Evolutionary conservation across 2,113 vertebrate genomes (phyloP).

Genomic region (Baryphthengus martii): DNA sequence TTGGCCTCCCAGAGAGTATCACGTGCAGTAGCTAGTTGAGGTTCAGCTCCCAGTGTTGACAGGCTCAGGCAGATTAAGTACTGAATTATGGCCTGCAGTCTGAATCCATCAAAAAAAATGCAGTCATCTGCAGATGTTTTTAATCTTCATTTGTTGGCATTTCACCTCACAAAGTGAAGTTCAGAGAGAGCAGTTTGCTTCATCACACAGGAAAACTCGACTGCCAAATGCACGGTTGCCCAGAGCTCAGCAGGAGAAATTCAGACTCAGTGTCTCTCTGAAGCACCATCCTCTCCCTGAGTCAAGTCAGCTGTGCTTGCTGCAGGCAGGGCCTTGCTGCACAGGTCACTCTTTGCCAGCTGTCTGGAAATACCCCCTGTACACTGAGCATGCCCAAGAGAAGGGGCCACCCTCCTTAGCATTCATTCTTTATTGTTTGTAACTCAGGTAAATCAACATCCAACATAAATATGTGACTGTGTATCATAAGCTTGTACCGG

Average conservation of each 20-base stretch:
- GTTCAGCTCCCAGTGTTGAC: background rate
- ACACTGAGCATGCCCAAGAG: rapidly evolving
- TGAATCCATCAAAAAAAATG: background rate
- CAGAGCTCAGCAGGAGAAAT: background rate
- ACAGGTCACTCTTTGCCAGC: background rate
- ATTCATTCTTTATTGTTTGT: background rate
- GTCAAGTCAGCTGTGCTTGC: rapidly evolving
- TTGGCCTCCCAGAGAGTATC: background rate
- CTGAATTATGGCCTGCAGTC: background rate
- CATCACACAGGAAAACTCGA: rapidly evolving
- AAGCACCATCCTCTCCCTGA: background rate
- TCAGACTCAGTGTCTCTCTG: rapidly evolving
- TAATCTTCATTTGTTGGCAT: background rate
- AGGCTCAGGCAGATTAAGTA: background rate
- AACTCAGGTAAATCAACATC: background rate
- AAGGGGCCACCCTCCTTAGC: background rate
- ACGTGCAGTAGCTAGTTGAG: background rate
- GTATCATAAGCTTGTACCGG: background rate
- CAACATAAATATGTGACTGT: rapidly evolving
- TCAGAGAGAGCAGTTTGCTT: background rate
- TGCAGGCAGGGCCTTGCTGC: background rate
- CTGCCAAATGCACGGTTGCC: background rate
- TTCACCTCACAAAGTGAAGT: background rate
- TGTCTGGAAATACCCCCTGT: background rate
- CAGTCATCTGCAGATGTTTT: slow-evolving; percentile 14